Base-by-base conservation (phyloP, 2,888 invertebrate genomes). In the Diaphora mendica region DNA sequence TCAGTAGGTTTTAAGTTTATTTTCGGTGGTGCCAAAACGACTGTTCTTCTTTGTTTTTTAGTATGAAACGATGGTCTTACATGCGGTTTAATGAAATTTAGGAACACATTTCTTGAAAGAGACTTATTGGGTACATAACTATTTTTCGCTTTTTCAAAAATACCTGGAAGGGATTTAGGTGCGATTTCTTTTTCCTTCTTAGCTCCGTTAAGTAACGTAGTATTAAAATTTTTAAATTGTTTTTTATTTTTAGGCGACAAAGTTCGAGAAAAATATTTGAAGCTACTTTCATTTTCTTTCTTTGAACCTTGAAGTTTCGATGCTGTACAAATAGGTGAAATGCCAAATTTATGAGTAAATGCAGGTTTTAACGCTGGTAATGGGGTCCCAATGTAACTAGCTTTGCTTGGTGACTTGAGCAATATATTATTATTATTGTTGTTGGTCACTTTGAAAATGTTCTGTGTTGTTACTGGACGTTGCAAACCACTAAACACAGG, bases 41-140 rank as follows among this genome's bases (percentile, higher is more conserved):
- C 93, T 85, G 96, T 96, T 84, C 96, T 92, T 88, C 96, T 96
- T 79, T 96, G 96, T 90, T 96, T 96, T 93, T 93, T 97, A 83
- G 89, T 94, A 85, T 91, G 95, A 80, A 93, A 93, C n/a, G 93
- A 89, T 8, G 93, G 93, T 77, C 92, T 95, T 55, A 94, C 83
- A 68, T 91, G 89, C n/a, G 94, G 91, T 83, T 94, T 96, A 80
- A 94, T 96, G 73, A 95, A 92, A 82, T 93, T 96, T 8, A 96
- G 87, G 86, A 96, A 96, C 13, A 96, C 94, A 86, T 96, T 96
- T 77, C 95, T 90, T 4, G 93, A 89, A 66, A 96, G 86, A 2
- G 93, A 91, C 86, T 95, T 94, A 79, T 94, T 94, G 8, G 96
- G 96, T 64, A 96, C 86, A 80, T 96, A 96, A 79, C 89, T 92